phyloP scores from a whole-genome alignment of 2,888 invertebrate species.

The Napeogenes inachia region DNA sequence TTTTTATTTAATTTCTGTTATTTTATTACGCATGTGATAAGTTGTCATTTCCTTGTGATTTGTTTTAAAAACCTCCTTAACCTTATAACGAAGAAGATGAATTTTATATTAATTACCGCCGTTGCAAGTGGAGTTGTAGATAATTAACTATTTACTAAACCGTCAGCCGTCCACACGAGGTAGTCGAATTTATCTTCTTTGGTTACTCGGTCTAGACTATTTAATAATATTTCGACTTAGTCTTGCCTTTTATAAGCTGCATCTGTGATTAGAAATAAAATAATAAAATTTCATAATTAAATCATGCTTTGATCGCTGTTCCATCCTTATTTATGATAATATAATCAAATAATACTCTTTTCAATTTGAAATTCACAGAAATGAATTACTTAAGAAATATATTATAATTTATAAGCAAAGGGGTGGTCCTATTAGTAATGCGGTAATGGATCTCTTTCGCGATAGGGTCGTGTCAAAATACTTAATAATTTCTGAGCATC shows the following conservation, averaged over 20 bases:
- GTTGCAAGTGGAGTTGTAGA: conserved; percentile 7
- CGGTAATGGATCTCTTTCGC: conserved; percentile 20
- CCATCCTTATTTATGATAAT: conserved; percentile 28
- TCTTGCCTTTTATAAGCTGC: conserved; percentile 59
- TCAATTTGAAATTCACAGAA: conserved; percentile 49
- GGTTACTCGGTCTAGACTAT: conserved; percentile 28
- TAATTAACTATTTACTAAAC: conserved; percentile 9
- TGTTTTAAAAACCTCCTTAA: conserved; percentile 24
- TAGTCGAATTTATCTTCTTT: conserved; percentile 46
- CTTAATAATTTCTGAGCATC: conserved; percentile 37
- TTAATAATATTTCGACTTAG: conserved; percentile 26
- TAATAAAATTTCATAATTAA: conserved; percentile 45
- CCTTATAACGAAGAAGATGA: conserved; percentile 45
- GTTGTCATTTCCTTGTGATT: conserved; percentile 36
- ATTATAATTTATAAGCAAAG: conserved; percentile 12
- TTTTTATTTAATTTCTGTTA: conserved; percentile 32
- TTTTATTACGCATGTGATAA: conserved; percentile 58
- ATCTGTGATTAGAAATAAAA: conserved; percentile 59
- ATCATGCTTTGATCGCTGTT: conserved; percentile 30
- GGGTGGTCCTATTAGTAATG: conserved; percentile 11
- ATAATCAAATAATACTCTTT: conserved; percentile 33
- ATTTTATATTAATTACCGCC: conserved; percentile 33
- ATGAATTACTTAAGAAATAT: conserved; percentile 14
- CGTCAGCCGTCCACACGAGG: conserved; percentile 32
- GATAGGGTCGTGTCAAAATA: conserved; percentile 13